Evolutionary conservation across 2,113 vertebrate genomes (phyloP).

Genomic region (Microcebus lehilahytsara): DNA sequence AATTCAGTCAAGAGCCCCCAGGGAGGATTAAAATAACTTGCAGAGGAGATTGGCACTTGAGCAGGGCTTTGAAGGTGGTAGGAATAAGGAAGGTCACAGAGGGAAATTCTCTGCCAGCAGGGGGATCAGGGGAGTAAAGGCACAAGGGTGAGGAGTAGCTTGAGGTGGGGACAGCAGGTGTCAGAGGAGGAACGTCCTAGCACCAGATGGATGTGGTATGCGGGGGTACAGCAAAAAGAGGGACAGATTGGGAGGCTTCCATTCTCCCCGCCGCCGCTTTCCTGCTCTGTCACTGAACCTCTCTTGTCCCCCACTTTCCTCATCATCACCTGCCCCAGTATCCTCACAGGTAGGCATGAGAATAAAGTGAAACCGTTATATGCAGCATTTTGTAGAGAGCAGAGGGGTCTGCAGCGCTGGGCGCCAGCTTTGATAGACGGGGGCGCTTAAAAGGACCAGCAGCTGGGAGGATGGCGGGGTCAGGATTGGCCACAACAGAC

Average conservation of each 20-base stretch:
- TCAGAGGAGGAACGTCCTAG: no score
- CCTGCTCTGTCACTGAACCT: neutral
- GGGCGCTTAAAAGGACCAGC: rapidly evolving
- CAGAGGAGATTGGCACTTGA: neutral
- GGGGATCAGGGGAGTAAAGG: neutral
- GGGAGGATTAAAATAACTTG: neutral
- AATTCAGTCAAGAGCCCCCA: neutral
- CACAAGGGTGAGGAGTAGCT: neutral
- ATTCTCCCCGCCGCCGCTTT: rapidly evolving
- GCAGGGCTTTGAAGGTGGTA: neutral
- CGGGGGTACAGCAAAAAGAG: rapidly evolving
- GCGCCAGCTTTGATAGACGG: neutral
- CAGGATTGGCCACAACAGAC: rapidly evolving
- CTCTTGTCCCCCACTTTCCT: neutral
- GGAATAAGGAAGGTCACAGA: neutral
- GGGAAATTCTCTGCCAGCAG: neutral
- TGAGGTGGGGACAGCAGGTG: neutral
- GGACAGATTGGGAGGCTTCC: neutral
- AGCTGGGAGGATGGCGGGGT: neutral
- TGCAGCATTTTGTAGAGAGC: neutral
- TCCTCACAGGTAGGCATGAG: neutral
- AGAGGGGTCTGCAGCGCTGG: neutral
- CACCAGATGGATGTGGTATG: rapidly evolving
- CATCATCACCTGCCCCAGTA: neutral
- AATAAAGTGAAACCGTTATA: rapidly evolving